These are phyloP conservation scores for Gandaritis pyraliata DNA, from an alignment of 2,888 invertebrate species.

Conservation along the genomic window DNA sequence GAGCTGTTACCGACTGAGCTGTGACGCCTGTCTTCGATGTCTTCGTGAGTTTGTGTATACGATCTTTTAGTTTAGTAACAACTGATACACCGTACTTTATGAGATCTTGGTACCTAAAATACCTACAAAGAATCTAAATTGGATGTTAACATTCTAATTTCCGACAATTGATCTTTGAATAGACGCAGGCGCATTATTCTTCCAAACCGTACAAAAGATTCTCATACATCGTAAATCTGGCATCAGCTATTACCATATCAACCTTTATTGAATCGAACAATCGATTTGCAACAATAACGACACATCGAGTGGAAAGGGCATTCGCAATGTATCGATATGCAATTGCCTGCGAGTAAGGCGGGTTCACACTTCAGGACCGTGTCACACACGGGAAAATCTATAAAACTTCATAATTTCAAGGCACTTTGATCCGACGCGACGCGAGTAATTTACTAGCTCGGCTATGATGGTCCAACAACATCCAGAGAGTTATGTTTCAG, in stretches of 20 bases:
- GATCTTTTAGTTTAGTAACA: too few species aligned
- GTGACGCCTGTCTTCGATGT: too few species aligned
- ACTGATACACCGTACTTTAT: too few species aligned
- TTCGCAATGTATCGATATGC: slow-evolving; percentile 29
- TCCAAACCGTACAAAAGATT: slow-evolving; percentile 24
- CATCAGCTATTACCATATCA: slow-evolving; percentile 38
- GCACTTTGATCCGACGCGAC: too few species aligned
- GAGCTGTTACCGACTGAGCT: too few species aligned
- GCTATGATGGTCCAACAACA: too few species aligned
- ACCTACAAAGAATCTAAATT: too few species aligned
- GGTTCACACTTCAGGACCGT: slow-evolving; percentile 10
- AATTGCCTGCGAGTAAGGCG: slow-evolving; percentile 23
- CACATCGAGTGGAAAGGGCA: slow-evolving; percentile 47
- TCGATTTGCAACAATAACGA: slow-evolving; percentile 54
- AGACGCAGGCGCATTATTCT: slow-evolving; percentile 1
- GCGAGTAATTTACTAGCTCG: too few species aligned
- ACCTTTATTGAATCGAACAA: slow-evolving; percentile 44
- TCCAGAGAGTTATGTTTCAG: too few species aligned
- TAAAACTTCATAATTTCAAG: too few species aligned
- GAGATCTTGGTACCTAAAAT: too few species aligned
- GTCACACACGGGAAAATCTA: slow-evolving; percentile 8
- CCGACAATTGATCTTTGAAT: slow-evolving; percentile 3
- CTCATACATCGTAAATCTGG: slow-evolving; percentile 31
- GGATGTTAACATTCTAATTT: neutral
- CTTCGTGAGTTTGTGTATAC: too few species aligned